These are phyloP conservation scores for Abrostola tripartita DNA, from an alignment of 2,888 invertebrate genomes.

Conservation along the genomic window DNA sequence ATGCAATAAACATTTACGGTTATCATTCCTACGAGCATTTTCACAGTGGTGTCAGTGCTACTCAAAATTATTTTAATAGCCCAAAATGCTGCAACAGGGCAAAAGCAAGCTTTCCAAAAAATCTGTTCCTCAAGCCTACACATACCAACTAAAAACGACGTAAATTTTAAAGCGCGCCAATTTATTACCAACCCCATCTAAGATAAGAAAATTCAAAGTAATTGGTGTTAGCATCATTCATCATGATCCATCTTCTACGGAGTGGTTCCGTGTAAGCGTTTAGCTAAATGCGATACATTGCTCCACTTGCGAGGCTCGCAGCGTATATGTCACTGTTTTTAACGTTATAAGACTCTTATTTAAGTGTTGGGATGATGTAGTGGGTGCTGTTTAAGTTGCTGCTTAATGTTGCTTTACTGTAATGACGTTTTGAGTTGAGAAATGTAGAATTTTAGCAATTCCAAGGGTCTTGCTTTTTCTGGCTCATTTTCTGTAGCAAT, in stretches of 20 bases:
- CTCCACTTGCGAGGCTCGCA: conserved; percentile 34
- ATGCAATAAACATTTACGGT: no score
- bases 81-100: no score
- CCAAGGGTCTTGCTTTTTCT: no score
- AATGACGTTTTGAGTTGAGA: not conserved
- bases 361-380: conserved; percentile 44
- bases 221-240: conserved; percentile 59
- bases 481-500: no score
- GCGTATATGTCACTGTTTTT: conserved; percentile 48
- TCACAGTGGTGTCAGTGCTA: no score
- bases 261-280: conserved; percentile 55
- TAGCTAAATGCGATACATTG: conserved; percentile 61
- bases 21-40: no score
- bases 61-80: no score
- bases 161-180: conserved; percentile 32
- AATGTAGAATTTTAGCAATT: not conserved
- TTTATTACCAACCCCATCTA: conserved; percentile 33
- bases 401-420: not conserved
- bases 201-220: conserved; percentile 59
- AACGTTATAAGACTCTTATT: conserved; percentile 36
- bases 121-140: not conserved
- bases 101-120: not conserved
- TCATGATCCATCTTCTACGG: conserved; percentile 63
- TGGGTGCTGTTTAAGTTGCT: conserved; percentile 19
- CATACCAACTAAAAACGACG: conserved; percentile 1